Evolutionary conservation across 2,113 vertebrate species (phyloP).

Genomic region (Petromus typicus): DNA sequence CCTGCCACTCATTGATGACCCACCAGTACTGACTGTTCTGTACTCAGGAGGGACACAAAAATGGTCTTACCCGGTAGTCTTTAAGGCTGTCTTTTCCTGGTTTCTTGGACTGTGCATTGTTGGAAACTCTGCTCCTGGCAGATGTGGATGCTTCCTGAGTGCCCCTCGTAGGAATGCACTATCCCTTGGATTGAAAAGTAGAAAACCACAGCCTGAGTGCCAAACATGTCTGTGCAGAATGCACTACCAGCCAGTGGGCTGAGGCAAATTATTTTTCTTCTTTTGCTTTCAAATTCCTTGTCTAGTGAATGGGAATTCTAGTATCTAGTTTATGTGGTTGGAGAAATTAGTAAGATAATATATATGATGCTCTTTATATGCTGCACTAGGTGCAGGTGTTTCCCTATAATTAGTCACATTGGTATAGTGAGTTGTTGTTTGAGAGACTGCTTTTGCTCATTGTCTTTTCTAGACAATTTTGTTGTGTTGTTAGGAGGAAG

Average conservation of each 20-base stretch:
- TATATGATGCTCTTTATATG: background rate
- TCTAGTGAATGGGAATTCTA: background rate
- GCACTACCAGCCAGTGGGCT: background rate
- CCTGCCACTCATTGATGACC: background rate
- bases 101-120: background rate
- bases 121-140: slow-evolving; percentile 17
- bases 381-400: background rate
- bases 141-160: slow-evolving; percentile 26
- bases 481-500: background rate
- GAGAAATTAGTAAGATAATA: background rate
- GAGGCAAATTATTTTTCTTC: background rate
- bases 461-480: background rate
- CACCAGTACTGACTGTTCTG: accelerated
- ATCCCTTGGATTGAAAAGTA: background rate
- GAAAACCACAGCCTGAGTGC: background rate
- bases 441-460: background rate
- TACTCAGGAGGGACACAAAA: background rate
- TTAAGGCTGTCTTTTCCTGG: background rate
- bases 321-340: background rate
- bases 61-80: background rate
- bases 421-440: background rate
- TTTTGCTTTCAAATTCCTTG: background rate
- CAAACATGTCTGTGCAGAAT: background rate
- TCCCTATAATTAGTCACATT: background rate
- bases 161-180: slow-evolving; percentile 27